Base-by-base conservation (phyloP, 1,140 invertebrate species). In the Stenopsyche tienmushanensis region DNA sequence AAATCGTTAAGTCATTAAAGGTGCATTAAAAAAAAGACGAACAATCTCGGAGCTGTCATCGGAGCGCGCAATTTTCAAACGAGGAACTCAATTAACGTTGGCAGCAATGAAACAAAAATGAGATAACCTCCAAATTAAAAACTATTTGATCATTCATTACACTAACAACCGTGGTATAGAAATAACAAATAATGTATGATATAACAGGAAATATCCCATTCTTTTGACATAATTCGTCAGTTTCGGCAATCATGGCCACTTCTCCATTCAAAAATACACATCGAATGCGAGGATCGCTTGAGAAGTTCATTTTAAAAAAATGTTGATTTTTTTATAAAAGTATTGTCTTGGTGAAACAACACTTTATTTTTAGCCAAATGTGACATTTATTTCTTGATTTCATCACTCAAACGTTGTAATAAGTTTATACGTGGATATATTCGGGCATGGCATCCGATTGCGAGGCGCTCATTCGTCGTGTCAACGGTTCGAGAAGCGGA, bases 201-300 rank as follows among this genome's bases (percentile, higher is more conserved):
- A 62, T 24, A 29, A 64, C 66, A 62, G 66, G 66, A 67, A 67
- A 62, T 64, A 64, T 67, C 60, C 62, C 62, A 67, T 67, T 67
- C 66, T 64, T 64, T 64, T 54, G 65, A 66, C 65, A 42, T 62
- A 62, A 66, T 62, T 67, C 55, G 60, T 67, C 66, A 67, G 53
- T 52, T 67, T 67, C 54, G 66, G 66, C 66, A 67, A 67, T 64
- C 50, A 55, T 26, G 59, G 59, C 58, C 57, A 62, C 57, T 66
- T 60, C 50, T 13, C 58, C 65, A 67, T 67, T 67, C 65, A 67
- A 62, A 62, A 67, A 62, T 26, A 54, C 24, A 49, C 50, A 52
- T 26, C 17, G 26, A 25, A 57, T 41, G 23, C 50, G 39, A 60
- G 57, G 57, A 17, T 41, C 17, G 23, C 21, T 17, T 23, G 9